Evolutionary conservation across 2,888 invertebrate genomes (phyloP), one percentile per base, ranked within the genome.

Genomic region (Epistrophe grossulariae): DNA sequence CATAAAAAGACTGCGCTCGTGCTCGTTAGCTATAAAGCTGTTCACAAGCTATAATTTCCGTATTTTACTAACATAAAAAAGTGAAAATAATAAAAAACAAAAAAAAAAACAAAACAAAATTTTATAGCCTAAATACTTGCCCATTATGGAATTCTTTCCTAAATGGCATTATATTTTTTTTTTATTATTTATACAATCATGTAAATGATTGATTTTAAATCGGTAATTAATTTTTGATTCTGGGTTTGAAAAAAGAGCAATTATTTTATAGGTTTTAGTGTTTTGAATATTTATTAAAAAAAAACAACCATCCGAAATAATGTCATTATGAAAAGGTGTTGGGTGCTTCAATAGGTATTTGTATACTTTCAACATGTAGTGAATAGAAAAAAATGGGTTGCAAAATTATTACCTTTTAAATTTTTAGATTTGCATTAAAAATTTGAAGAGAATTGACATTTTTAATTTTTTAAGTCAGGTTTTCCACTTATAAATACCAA

Each of bases 21-120:
- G 40, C 40, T 73, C 80, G 77, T 73, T 52, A 60, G 45, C 48
- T 64, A 79, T 79, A 84, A 84, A 80, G 64, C 66, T 84, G 57
- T 52, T 59, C 72, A 11, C 38, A 45, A 43, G 68, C 77, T 62
- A 68, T 68, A 68, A 77, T 77, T 68, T 80, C 84, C 60, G 28
- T 40, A 52, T 76, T 71, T 57, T 64, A 24, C 50, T 35, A 24
- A 71, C 79, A 28, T 76, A 66, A 76, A 3, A 24, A 84, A 24
- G 11, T 10, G 43, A 62, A 62, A 62, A 62, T 10, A 43, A 19
- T 5, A 13, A 79, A 24, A 17, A 52, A 45, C n/a, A 52, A 70
- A 13, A 79, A 24, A 17, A 52, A 45, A 19, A 52, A 70, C 43
- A 59, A 43, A 60, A 45, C 19, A 13, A 48, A 35, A 57, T 50